Evolutionary conservation across 2,113 vertebrate genomes (phyloP).

Genomic region (Colinus virginianus): DNA sequence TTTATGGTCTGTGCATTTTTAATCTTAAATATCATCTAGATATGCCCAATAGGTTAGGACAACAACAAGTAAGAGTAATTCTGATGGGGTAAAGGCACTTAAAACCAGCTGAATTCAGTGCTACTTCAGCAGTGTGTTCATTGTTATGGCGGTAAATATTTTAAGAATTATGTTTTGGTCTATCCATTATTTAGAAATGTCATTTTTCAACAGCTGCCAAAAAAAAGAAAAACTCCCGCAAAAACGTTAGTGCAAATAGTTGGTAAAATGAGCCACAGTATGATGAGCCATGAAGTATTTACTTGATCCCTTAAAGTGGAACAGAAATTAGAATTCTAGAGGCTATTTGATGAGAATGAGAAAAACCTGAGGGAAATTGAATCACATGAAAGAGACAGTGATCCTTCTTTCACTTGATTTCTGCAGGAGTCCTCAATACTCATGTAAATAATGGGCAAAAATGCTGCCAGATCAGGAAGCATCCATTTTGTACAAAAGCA

Average conservation of each 20-base stretch:
- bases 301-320: slow-evolving; percentile 9
- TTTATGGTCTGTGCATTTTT: neutral
- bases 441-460: neutral
- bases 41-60: neutral
- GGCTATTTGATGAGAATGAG: neutral
- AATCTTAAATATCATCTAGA: neutral
- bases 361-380: neutral
- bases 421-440: neutral
- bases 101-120: neutral
- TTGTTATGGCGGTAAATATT: neutral
- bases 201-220: neutral
- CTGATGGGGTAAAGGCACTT: neutral
- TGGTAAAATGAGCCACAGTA: neutral
- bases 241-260: neutral
- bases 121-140: neutral
- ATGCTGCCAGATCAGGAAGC: neutral
- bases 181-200: neutral
- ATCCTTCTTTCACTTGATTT: neutral
- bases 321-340: slow-evolving; percentile 22
- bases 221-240: neutral
- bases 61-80: neutral
- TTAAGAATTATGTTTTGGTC: neutral
- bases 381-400: neutral
- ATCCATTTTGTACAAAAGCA: neutral
- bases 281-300: neutral